Base-by-base conservation (phyloP, 2,113 vertebrate genomes). In the Alectura lathami region DNA sequence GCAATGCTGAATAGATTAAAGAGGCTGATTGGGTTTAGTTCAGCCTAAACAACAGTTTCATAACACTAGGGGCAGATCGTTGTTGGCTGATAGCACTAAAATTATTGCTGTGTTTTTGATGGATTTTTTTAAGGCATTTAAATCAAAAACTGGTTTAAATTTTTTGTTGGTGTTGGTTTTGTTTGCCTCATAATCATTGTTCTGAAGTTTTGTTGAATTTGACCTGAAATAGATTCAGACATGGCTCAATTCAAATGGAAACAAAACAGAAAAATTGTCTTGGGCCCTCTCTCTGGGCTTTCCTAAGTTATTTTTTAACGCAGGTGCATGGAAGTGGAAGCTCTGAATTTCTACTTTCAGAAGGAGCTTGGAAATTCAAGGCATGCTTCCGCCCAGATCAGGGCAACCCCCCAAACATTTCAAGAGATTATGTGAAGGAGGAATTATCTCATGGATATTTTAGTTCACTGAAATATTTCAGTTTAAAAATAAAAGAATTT, bases 291-390 rank as follows among this genome's bases (percentile, higher is more conserved):
- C 45, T 89, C 72, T 76, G 67, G 20, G 21, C 57, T 93, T 86
- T 83, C 29, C 22, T 42, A 54, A 75, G n/a, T 40, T 89, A 90
- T 86, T 91, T 75, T 90, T 7, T 72, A 93, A 93, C 75, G 88
- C 93, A 91, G 11, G 8, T 53, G n/a, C 27, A 57, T 59, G 47
- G 89, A 81, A 79, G 74, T 3, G 5, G 85, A 88, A 93, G 64
- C 7, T 47, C 42, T 54, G 83, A 27, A 70, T 34, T 93, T 90
- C 47, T 9, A 43, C 23, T 88, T 78, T 11, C 13, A 69, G 56
- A 96, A 91, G 27, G 18, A 86, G 13, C 15, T 80, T 88, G 51
- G n/a, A 85, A 83, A 89, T 93, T 80, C 78, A 60, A 94, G 48
- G 64, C 50, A 17, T 79, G 24, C 22, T 89, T 94, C 69, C 84